These are phyloP conservation scores for Cotesia glomerata DNA, from an alignment of 1,140 invertebrate species.

Conservation along the genomic window DNA sequence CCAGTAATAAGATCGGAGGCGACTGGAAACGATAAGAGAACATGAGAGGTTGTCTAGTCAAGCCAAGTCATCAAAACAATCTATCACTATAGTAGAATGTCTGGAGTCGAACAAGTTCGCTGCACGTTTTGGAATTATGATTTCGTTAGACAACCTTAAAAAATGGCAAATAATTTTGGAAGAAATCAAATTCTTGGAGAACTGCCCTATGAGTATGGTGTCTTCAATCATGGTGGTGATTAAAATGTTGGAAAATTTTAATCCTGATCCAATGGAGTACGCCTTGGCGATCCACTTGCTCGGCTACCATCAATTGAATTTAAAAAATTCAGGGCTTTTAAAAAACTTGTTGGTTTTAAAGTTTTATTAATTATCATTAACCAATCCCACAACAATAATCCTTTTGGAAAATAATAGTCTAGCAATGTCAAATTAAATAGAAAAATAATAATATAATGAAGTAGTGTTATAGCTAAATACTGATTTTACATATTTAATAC, in stretches of 20 bases:
- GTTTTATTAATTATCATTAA: no score
- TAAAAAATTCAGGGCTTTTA: no score
- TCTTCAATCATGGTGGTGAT: slow-evolving; percentile 37
- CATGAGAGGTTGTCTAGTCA: no score
- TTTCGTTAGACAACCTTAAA: slow-evolving; percentile 44
- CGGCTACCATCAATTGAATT: no score
- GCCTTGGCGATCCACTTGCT: slow-evolving; percentile 20
- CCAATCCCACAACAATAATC: no score
- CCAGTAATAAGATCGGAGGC: slow-evolving; percentile 24
- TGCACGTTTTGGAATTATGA: slow-evolving; percentile 44
- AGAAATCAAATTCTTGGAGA: slow-evolving; percentile 43
- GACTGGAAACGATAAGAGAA: slow-evolving; percentile 38
- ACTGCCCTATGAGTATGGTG: slow-evolving; percentile 37
- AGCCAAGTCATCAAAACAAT: slow-evolving; percentile 9
- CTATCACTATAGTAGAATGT: slow-evolving; percentile 47
- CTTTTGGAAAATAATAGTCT: no score
- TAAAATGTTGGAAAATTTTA: slow-evolving; percentile 38
- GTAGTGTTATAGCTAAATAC: no score
- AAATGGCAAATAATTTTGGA: slow-evolving; percentile 41
- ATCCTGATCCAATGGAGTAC: slow-evolving; percentile 36
- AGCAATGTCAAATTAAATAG: no score
- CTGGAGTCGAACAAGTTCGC: slow-evolving; percentile 39
- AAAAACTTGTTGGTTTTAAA: no score
- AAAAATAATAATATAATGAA: no score
- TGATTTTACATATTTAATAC: no score